These are phyloP conservation scores for Ancistrus triradiatus DNA, from an alignment of 2,113 vertebrate species.

Conservation along the genomic window DNA sequence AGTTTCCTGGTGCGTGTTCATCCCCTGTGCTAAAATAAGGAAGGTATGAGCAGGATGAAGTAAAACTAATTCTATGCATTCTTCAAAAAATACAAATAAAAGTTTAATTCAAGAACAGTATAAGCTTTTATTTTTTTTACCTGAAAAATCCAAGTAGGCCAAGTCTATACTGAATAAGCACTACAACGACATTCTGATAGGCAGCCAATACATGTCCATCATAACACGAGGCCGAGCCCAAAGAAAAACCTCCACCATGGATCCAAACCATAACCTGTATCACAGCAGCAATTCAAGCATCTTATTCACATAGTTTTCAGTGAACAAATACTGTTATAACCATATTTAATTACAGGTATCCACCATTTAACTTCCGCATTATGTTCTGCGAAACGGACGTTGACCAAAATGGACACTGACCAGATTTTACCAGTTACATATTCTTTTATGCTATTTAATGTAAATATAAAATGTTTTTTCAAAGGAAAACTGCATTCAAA, in stretches of 20 bases:
- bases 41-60: not conserved
- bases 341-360: no score
- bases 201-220: conserved; percentile 78
- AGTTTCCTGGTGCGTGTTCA: conserved; percentile 76
- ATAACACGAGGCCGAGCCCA: conserved; percentile 61
- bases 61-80: not conserved
- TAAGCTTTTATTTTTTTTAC: conserved; percentile 51
- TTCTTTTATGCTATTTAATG: no score
- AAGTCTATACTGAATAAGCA: conserved; percentile 80
- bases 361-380: no score
- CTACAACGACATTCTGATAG: conserved; percentile 77
- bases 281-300: not conserved
- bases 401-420: no score
- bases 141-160: conserved; percentile 77
- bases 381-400: no score
- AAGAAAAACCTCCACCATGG: conserved; percentile 70
- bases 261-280: conserved; percentile 84
- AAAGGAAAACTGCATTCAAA: no score
- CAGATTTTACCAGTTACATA: no score
- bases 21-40: conserved; percentile 77
- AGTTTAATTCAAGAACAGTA: not conserved
- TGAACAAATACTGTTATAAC: no score
- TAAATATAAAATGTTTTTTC: no score
- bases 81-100: not conserved
- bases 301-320: no score